These are phyloP conservation scores for Camptogramma bilineatum DNA, from an alignment of 2,888 invertebrate species.

Conservation along the genomic window DNA sequence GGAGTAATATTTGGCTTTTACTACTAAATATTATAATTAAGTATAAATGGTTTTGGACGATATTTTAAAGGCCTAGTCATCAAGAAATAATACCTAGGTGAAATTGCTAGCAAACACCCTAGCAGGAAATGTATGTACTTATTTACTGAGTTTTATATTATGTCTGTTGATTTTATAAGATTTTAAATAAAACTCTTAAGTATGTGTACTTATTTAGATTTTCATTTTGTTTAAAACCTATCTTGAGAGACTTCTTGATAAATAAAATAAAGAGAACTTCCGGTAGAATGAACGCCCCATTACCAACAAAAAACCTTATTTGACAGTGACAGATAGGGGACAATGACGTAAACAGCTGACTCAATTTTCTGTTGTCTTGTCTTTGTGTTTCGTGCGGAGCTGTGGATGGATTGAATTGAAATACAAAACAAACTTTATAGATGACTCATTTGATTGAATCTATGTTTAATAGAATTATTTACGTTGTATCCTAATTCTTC, in stretches of 20 bases:
- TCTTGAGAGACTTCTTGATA: neutral
- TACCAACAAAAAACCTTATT: neutral
- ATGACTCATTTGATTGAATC: conserved; percentile 35
- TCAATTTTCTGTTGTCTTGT: conserved; percentile 12
- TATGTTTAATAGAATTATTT: conserved; percentile 5
- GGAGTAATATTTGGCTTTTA: neutral
- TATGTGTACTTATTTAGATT: neutral
- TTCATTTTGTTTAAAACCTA: neutral
- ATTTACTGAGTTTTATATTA: conserved; percentile 15
- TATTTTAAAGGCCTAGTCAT: conserved; percentile 25
- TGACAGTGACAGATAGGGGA: conserved; percentile 7
- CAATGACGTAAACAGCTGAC: conserved; percentile 14
- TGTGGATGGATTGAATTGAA: neutral
- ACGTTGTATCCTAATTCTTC: conserved; percentile 6
- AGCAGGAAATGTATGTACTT: conserved; percentile 17
- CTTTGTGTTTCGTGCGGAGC: conserved; percentile 15
- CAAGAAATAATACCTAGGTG: neutral
- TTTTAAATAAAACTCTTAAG: conserved; percentile 6
- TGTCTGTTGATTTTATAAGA: conserved; percentile 14
- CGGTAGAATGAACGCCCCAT: no score
- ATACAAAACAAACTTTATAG: conserved; percentile 28
- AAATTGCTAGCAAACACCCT: neutral
- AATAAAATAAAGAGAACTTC: no score
- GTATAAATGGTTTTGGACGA: conserved; percentile 13
- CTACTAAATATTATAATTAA: conserved; percentile 1